phyloP scores from a whole-genome alignment of 1,140 invertebrate genomes.

The Popillia japonica region DNA sequence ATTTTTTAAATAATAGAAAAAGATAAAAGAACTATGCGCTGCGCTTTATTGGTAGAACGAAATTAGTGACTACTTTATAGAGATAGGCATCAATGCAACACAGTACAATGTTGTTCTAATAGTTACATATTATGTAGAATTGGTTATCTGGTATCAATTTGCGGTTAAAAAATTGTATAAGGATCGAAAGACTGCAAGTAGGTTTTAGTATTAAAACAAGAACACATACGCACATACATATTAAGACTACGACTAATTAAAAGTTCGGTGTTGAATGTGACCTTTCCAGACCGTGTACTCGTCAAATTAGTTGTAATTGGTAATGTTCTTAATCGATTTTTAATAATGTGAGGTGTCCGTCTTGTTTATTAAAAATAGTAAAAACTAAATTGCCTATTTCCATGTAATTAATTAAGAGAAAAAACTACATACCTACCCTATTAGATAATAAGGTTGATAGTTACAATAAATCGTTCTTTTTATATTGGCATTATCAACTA shows the following conservation, averaged over 20 bases:
- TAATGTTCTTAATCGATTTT: no score
- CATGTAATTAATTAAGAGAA: no score
- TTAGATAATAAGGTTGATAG: no score
- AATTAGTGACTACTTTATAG: not conserved
- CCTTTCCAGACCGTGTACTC: not conserved
- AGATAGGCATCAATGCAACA: not conserved
- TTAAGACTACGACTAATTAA: not conserved
- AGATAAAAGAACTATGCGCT: not conserved
- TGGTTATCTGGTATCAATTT: conserved; percentile 2
- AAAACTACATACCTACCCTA: no score
- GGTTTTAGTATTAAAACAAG: not conserved
- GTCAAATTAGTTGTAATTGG: no score
- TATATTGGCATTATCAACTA: no score
- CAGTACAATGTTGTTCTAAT: not conserved
- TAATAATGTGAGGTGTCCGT: no score
- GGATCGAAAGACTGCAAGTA: not conserved
- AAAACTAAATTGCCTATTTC: no score
- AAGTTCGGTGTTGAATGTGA: not conserved
- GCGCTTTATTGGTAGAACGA: not conserved
- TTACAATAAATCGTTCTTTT: no score
- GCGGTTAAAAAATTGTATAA: not conserved
- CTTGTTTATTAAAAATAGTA: no score
- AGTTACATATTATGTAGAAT: not conserved
- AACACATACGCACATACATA: not conserved
- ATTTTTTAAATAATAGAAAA: not conserved